Evolutionary conservation across 2,888 invertebrate species (phyloP).

Genomic region (Orgyia antiqua): DNA sequence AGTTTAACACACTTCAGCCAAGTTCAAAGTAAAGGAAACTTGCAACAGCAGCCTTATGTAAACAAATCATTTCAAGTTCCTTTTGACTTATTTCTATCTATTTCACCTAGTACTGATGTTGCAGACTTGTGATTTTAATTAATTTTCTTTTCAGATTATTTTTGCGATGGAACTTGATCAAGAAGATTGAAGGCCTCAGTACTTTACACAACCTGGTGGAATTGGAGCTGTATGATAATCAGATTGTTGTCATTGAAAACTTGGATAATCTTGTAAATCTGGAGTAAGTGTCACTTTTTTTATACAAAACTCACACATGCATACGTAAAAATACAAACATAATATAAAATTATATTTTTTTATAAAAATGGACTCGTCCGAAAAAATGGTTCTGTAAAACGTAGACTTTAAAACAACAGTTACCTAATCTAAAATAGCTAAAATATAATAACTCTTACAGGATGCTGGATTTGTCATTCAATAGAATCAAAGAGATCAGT

Average conservation of each 20-base stretch:
- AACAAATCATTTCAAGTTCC: too few species aligned
- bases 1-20: too few species aligned
- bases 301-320: background rate
- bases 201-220: constrained; percentile 88
- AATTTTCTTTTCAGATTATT: constrained; percentile 83
- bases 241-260: constrained; percentile 94
- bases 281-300: constrained; percentile 80
- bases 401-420: too few species aligned
- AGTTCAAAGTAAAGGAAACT: too few species aligned
- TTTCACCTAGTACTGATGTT: too few species aligned
- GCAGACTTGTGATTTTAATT: too few species aligned
- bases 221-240: constrained; percentile 98
- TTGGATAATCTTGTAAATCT: constrained; percentile 91
- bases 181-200: constrained; percentile 92
- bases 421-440: too few species aligned
- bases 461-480: constrained; percentile 96
- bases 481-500: constrained; percentile 91
- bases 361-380: too few species aligned
- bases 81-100: too few species aligned
- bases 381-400: too few species aligned
- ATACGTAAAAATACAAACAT: background rate
- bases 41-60: too few species aligned
- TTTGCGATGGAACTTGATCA: constrained; percentile 96
- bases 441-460: too few species aligned
- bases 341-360: background rate